These are phyloP conservation scores for Sinocyclocheilus anshuiensis DNA, from an alignment of 2,113 vertebrate genomes.

Conservation along the genomic window DNA sequence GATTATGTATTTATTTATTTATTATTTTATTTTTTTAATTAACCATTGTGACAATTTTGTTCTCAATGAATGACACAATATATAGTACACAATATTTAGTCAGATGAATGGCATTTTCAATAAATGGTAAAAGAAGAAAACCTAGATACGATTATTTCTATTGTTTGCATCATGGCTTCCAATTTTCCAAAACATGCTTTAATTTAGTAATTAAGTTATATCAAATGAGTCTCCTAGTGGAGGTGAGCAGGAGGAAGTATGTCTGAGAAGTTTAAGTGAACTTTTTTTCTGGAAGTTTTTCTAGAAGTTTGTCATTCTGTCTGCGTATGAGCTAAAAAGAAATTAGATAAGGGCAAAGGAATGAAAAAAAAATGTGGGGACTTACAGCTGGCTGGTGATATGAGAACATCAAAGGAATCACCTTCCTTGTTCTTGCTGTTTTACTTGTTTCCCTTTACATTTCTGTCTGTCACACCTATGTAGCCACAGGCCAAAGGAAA, in stretches of 20 bases:
- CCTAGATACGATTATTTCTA: neutral
- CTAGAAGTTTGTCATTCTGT: conserved; percentile 2
- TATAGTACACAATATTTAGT: neutral
- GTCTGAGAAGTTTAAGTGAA: neutral
- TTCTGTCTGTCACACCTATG: conserved; percentile 30
- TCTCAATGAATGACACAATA: too few relatives aligned
- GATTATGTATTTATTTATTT: too few relatives aligned
- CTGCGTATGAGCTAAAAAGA: neutral
- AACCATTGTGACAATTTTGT: too few relatives aligned
- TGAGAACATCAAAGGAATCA: conserved; percentile 47
- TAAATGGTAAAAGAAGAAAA: neutral
- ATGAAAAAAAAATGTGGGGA: conserved; percentile 14
- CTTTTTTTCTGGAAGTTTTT: neutral
- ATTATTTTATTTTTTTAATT: too few relatives aligned
- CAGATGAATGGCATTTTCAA: neutral
- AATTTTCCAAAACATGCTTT: neutral
- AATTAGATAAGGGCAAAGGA: conserved; percentile 26
- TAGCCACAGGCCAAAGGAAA: conserved; percentile 34
- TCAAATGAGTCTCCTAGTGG: neutral
- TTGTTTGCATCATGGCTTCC: neutral
- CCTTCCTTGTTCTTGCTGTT: neutral
- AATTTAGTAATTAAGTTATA: neutral
- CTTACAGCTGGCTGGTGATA: neutral
- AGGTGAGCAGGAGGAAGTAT: neutral
- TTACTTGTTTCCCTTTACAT: conserved; percentile 41